phyloP scores from a whole-genome alignment of 1,140 invertebrate species.

The Musca domestica region DNA sequence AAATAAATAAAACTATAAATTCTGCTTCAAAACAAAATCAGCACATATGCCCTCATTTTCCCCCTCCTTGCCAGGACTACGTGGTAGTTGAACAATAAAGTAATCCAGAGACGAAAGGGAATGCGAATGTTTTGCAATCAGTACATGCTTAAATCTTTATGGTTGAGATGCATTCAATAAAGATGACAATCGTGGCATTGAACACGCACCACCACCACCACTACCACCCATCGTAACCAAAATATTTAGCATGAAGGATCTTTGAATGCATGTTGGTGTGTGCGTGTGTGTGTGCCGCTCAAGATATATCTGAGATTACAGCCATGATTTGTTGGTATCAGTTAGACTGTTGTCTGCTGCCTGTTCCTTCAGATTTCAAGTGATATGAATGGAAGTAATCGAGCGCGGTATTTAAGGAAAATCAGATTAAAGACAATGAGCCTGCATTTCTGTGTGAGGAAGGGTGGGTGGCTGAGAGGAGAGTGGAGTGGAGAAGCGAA shows the following conservation, averaged over 20 bases:
- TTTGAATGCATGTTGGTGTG: neutral
- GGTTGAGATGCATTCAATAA: conserved; percentile 11
- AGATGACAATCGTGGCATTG: conserved; percentile 11
- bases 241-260: neutral
- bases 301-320: too few species aligned
- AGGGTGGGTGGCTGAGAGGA: too few species aligned
- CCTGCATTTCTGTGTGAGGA: too few species aligned
- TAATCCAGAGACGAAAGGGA: neutral
- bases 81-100: neutral
- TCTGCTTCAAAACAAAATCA: conserved; percentile 1
- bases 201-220: conserved; percentile 17
- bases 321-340: too few species aligned
- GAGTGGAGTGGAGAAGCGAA: too few species aligned
- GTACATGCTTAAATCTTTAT: conserved; percentile 4
- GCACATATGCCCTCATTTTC: conserved; percentile 16
- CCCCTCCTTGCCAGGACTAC: neutral
- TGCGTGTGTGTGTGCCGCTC: too few species aligned
- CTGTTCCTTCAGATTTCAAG: too few species aligned
- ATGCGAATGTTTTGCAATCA: neutral
- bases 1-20: conserved; percentile 8
- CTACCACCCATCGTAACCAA: conserved; percentile 1
- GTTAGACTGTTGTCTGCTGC: too few species aligned
- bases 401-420: conserved; percentile 10
- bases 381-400: neutral
- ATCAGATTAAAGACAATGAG: too few species aligned